These are phyloP conservation scores for Dasyprocta punctata DNA, from an alignment of 2,113 vertebrate species.

Conservation along the genomic window DNA sequence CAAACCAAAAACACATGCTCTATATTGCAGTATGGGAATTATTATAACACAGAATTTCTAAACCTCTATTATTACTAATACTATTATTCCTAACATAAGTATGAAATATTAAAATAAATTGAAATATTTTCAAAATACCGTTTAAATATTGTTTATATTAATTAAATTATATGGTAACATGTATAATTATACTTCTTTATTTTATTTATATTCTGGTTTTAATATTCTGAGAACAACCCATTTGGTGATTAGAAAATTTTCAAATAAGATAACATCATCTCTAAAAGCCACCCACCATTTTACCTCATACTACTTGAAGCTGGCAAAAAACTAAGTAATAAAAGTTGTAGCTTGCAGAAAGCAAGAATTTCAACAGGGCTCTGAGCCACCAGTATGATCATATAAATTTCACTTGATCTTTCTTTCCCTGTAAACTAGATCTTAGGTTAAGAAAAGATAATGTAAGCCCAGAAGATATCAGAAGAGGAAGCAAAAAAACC, in stretches of 20 bases:
- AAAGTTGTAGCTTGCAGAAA: neutral
- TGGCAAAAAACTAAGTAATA: neutral
- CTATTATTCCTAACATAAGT: neutral
- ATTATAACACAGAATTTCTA: neutral
- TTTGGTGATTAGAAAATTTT: neutral
- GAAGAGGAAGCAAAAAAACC: neutral
- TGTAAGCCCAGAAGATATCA: neutral
- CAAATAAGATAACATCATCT: neutral
- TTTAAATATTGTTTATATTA: neutral
- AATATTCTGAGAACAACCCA: neutral
- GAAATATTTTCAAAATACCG: neutral
- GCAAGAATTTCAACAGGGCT: neutral
- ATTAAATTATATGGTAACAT: neutral
- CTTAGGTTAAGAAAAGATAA: constrained; percentile 26
- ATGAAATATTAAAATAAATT: neutral
- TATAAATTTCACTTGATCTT: neutral
- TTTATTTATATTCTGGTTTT: neutral
- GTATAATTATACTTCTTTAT: neutral
- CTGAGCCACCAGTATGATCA: neutral
- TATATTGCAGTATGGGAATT: neutral
- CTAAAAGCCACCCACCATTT: neutral
- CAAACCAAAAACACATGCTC: neutral
- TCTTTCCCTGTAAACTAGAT: neutral
- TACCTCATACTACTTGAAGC: neutral
- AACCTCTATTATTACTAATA: neutral